A percentile compares a stretch with the other conserved stretches of the same genome.
These are phyloP conservation scores for Serilophus lunatus DNA, from an alignment of 2,113 vertebrate species.

Conservation along the genomic window DNA sequence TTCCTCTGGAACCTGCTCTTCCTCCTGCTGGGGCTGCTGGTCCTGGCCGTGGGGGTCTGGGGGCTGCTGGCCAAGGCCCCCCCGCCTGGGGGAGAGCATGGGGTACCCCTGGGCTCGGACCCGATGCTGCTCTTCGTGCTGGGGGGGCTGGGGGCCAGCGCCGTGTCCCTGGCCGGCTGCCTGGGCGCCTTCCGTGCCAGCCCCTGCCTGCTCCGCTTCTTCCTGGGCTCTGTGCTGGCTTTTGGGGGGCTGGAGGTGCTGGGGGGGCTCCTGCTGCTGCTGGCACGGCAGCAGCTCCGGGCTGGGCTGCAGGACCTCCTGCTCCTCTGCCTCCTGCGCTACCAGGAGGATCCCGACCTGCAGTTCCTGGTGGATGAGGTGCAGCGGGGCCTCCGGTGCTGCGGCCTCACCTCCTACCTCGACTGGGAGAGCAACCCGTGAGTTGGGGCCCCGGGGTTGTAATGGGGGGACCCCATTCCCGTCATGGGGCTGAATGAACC, in stretches of 20 bases:
- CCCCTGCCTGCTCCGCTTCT: conserved; percentile 78
- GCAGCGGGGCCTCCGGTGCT: conserved; percentile 85
- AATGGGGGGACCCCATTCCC: not conserved
- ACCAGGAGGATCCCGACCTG: conserved; percentile 87
- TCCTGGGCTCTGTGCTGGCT: conserved; percentile 61
- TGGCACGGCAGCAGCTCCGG: conserved; percentile 68
- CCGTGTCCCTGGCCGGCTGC: conserved; percentile 81
- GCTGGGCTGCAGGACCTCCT: conserved; percentile 69
- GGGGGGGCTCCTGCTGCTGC: conserved; percentile 70
- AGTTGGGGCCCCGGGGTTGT: conserved; percentile 42
- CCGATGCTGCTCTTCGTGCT: conserved; percentile 82
- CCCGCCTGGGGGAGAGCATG: conserved; percentile 56
- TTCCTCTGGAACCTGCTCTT: conserved; percentile 83
- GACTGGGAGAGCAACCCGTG: conserved; percentile 91
- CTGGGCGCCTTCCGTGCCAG: conserved; percentile 82
- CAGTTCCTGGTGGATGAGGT: conserved; percentile 88
- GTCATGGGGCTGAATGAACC: not conserved
- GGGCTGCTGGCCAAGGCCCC: conserved; percentile 84
- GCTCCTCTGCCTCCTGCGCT: conserved; percentile 77
- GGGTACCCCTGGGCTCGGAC: conserved; percentile 74
- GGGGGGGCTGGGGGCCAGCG: conserved; percentile 67
- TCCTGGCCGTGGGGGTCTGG: conserved; percentile 82
- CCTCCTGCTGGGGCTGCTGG: conserved; percentile 77
- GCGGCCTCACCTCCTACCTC: conserved; percentile 81
- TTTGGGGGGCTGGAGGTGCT: conserved; percentile 74